Evolutionary conservation across 2,888 invertebrate genomes (phyloP).

Genomic region (Drepanosiphum platanoidis): DNA sequence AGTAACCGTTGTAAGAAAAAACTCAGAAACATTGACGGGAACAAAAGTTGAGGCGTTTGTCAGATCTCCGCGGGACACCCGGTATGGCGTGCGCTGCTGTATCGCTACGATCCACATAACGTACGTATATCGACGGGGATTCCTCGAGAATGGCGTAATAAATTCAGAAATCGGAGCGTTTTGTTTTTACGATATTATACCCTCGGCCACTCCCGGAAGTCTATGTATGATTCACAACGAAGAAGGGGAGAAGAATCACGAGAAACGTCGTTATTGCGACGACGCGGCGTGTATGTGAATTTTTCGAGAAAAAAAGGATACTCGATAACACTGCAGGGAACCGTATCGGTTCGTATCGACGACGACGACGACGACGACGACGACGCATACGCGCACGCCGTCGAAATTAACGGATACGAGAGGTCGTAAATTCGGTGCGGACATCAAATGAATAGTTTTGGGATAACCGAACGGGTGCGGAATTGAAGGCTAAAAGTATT

Average conservation of each 20-base stretch:
- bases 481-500: conserved; percentile 1
- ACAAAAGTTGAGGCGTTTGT: no score
- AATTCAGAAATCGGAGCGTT: background rate
- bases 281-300: background rate
- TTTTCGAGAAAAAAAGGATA: background rate
- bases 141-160: background rate
- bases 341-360: background rate
- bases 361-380: background rate
- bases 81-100: background rate
- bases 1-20: no score
- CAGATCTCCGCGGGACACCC: no score
- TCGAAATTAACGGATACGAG: conserved; percentile 22
- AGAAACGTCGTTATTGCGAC: background rate
- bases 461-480: background rate
- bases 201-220: background rate
- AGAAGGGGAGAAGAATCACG: background rate
- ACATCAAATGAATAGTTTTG: conserved; percentile 34
- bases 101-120: background rate
- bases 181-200: background rate
- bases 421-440: conserved; percentile 32
- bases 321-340: background rate
- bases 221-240: background rate
- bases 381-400: background rate
- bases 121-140: background rate
- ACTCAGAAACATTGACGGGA: no score